Base-by-base conservation (phyloP, 2,797 vertebrate genomes). In the Cossypha caffra region DNA sequence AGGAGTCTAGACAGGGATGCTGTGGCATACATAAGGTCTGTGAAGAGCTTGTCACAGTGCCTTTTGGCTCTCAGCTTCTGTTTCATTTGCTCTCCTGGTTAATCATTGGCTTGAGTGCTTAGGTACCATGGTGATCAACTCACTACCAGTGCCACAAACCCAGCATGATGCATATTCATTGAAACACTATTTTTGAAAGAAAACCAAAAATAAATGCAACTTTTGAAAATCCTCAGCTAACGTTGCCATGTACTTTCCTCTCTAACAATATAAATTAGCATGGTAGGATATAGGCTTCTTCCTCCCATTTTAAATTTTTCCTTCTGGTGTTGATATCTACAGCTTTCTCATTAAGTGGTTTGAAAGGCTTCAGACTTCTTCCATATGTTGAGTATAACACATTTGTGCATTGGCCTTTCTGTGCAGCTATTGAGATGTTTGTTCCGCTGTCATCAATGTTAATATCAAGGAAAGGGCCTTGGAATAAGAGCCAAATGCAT, bases 81-180 rank as follows among this genome's bases (percentile, higher is more conserved):
- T 92, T 94, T 51, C 31, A 3, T 77, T 92, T 94, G 72, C 62
- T 91, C 47, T 24, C 43, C 51, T 90, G 68, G 72, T 93, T 96
- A 80, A 83, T 95, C 84, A 80, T 94, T 86, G 91, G 81, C 92
- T 88, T 94, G 84, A 92, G 16, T 91, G 76, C 87, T 91, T 76
- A 95, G 82, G 93, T 83, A 55, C 91, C 78, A 68, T 87, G 72
- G 95, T 88, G 91, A 93, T 91, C 84, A 5, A 77, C 61, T 68
- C 45, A 29, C 33, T 77, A 74, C 62, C 68, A 29, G 61, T 83
- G 91, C 84, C 84, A 93, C 50, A 92, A 87, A 63, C 38, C 19
- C 72, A 79, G 52, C 61, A 7, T 73, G 58, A 62, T 81, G 35
- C 47, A 72, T 84, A 75, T 83, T 72, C 69, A 88, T 84, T 79